Conservation (phyloP, 2,113 vertebrate genomes). For the Perccottus glenii region DNA sequence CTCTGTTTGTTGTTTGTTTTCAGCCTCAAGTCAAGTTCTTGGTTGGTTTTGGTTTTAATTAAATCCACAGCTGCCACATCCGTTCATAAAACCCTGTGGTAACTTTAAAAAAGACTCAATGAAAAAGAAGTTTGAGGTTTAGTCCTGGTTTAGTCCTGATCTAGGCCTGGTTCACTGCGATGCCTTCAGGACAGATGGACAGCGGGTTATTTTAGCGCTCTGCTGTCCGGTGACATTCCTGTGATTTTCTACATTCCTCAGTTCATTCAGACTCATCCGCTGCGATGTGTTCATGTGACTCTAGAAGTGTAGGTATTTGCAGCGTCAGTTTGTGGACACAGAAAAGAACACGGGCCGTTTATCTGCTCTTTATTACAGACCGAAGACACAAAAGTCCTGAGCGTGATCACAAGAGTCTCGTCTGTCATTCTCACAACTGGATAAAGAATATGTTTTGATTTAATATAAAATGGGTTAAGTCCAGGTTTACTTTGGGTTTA, state of each 20-base stretch:
- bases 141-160: neutral
- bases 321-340: conserved; percentile 3
- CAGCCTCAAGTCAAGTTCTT: too few species aligned
- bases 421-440: too few species aligned
- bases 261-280: conserved; percentile 54
- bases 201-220: conserved; percentile 47
- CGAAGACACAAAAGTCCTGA: too few species aligned
- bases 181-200: neutral
- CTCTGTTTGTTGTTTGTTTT: too few species aligned
- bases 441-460: too few species aligned
- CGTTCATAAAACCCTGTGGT: too few species aligned
- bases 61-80: too few species aligned
- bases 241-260: conserved; percentile 68
- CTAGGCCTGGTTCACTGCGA: neutral
- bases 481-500: neutral
- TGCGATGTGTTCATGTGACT: conserved; percentile 19
- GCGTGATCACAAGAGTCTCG: too few species aligned
- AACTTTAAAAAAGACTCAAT: too few species aligned
- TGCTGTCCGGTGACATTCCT: conserved; percentile 62
- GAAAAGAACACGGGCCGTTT: neutral
- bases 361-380: too few species aligned
- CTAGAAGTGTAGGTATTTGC: conserved; percentile 24
- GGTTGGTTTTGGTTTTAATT: too few species aligned
- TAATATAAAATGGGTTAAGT: neutral
- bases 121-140: neutral